Evolutionary conservation across 2,888 invertebrate genomes (phyloP).

Genomic region (Ophraella communa): DNA sequence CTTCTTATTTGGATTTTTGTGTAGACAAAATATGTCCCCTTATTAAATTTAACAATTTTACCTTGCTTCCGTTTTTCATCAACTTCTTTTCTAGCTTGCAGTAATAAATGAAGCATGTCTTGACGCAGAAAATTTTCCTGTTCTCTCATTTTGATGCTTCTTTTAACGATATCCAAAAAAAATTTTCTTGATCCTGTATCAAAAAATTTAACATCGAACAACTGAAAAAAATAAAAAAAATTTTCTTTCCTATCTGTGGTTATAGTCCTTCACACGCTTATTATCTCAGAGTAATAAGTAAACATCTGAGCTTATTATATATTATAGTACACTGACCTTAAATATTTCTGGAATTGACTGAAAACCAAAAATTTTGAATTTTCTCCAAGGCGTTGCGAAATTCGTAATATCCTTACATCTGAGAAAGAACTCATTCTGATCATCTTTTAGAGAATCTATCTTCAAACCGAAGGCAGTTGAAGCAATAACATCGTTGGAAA

Average conservation of each 20-base stretch:
- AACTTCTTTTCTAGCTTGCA: slow-evolving; percentile 63
- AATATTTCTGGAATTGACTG: slow-evolving; percentile 17
- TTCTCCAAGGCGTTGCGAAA: slow-evolving; percentile 36
- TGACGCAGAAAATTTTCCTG: slow-evolving; percentile 57
- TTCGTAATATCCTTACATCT: slow-evolving; percentile 61
- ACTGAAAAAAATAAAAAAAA: slow-evolving; percentile 9
- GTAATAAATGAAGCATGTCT: slow-evolving; percentile 64
- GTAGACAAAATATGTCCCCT: no score
- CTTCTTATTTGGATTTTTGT: no score
- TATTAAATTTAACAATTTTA: no score
- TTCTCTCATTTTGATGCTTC: slow-evolving; percentile 60
- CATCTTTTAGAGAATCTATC: slow-evolving; percentile 63
- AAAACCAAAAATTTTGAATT: slow-evolving; percentile 30
- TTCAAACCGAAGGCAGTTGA: slow-evolving; percentile 49
- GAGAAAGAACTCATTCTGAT: slow-evolving; percentile 63
- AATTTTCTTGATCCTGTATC: slow-evolving; percentile 61
- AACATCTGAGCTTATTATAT: no score
- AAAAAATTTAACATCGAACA: neutral
- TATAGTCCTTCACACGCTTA: no score
- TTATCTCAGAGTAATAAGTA: no score
- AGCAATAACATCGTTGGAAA: slow-evolving; percentile 63
- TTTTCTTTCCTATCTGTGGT: no score
- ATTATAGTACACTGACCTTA: slow-evolving; percentile 15
- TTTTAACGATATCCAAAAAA: slow-evolving; percentile 45
- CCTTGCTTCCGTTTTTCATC: neutral